A percentile compares a stretch with the other conserved stretches of the same genome.
phyloP scores from a whole-genome alignment of 1,140 invertebrate genomes.

The Alviniconcha marisindica region DNA sequence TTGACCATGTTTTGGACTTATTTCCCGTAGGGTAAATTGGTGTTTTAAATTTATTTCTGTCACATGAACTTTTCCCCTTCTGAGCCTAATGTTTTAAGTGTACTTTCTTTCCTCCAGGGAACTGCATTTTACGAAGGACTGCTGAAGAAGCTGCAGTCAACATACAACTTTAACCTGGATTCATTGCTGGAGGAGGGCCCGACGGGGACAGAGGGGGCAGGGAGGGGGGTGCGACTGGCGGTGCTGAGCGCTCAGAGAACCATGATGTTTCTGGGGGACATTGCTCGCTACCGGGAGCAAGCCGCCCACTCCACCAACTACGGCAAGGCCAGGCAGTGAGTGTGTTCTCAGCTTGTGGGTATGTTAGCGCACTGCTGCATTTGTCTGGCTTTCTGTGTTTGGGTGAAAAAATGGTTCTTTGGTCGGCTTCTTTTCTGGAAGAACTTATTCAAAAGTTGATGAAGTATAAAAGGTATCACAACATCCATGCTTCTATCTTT shows the following conservation, averaged over 20 bases:
- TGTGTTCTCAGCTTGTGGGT: neutral
- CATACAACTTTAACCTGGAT: conserved; percentile 85
- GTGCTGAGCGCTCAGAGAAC: conserved; percentile 91
- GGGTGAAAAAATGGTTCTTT: too few relatives aligned
- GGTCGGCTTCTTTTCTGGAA: too few relatives aligned
- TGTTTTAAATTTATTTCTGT: too few relatives aligned
- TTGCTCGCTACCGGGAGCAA: conserved; percentile 92
- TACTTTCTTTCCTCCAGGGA: conserved; percentile 77
- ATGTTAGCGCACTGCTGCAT: neutral
- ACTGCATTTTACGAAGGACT: conserved; percentile 87
- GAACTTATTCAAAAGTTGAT: neutral
- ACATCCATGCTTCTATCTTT: too few relatives aligned
- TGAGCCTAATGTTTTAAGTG: too few relatives aligned
- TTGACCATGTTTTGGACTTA: too few relatives aligned
- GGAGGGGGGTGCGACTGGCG: conserved; percentile 80
- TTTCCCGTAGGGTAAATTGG: too few relatives aligned
- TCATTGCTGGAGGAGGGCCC: conserved; percentile 43
- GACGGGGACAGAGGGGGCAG: neutral
- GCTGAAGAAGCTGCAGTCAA: conserved; percentile 84
- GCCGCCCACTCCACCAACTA: conserved; percentile 88
- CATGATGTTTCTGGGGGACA: conserved; percentile 92
- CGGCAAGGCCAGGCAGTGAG: conserved; percentile 84
- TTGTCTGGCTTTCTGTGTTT: neutral
- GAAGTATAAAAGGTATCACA: neutral
- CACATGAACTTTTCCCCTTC: too few relatives aligned